Percentiles rank a stretch among this genome's conserved stretches.
Conservation (phyloP, 2,113 vertebrate genomes). For the Indicator maculatus region DNA sequence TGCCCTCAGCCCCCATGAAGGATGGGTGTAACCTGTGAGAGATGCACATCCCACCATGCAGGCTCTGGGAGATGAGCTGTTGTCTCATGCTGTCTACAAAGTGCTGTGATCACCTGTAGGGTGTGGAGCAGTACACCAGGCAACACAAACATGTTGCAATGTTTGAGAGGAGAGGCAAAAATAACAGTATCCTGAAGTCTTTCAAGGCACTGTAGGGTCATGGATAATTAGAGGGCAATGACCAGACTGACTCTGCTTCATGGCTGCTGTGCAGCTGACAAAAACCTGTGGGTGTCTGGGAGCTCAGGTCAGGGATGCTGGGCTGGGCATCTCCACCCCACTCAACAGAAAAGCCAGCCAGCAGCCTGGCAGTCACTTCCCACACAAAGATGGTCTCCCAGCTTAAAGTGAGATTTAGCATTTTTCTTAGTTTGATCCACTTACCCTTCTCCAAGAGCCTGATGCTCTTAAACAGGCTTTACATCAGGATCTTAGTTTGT, state of each 20-base stretch:
- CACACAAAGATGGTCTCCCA: rapidly evolving
- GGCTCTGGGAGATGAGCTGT: not conserved
- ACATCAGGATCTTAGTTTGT: not conserved
- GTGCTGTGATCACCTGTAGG: rapidly evolving
- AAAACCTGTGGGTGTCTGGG: rapidly evolving
- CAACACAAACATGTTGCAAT: not conserved
- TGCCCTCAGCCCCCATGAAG: no score
- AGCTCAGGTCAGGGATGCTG: not conserved
- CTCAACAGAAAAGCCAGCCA: rapidly evolving
- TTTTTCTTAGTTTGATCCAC: not conserved
- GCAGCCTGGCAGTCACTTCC: not conserved
- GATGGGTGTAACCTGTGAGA: no score
- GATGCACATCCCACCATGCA: rapidly evolving
- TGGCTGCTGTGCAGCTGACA: not conserved
- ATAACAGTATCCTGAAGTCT: rapidly evolving
- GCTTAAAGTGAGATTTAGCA: not conserved
- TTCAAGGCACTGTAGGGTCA: not conserved
- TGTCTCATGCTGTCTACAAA: not conserved
- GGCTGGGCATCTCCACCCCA: not conserved
- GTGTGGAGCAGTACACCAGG: not conserved
- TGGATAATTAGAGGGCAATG: not conserved
- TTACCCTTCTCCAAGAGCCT: not conserved
- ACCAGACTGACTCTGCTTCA: not conserved
- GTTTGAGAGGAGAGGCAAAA: not conserved
- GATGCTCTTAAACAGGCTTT: not conserved